Evolutionary conservation across 2,113 vertebrate genomes (phyloP).

Genomic region (Phoxinus phoxinus): DNA sequence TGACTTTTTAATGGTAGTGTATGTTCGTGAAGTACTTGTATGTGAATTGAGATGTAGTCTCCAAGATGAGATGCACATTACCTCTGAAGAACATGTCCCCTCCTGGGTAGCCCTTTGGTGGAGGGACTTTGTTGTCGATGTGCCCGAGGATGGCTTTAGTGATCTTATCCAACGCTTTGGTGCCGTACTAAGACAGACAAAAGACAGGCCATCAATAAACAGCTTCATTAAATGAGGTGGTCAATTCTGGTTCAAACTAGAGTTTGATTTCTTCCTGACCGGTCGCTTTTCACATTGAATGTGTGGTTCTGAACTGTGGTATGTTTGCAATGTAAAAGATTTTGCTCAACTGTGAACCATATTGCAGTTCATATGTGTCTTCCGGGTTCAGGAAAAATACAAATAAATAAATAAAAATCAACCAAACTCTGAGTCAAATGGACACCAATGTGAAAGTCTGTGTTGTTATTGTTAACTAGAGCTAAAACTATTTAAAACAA

Average conservation of each 20-base stretch:
- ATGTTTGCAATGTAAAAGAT: not conserved
- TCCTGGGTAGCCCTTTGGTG: constrained; percentile 85
- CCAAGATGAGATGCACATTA: constrained; percentile 55
- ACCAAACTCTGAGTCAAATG: not conserved
- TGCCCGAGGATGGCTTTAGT: constrained; percentile 90
- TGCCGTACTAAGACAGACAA: constrained; percentile 82
- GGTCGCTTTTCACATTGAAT: not conserved
- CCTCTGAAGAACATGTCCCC: constrained; percentile 89
- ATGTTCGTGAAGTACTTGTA: too few species aligned
- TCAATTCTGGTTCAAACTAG: not conserved
- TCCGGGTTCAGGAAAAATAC: not conserved
- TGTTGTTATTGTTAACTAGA: not conserved
- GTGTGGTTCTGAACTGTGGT: not conserved
- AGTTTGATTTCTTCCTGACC: not conserved
- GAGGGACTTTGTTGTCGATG: constrained; percentile 87
- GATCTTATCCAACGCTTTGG: constrained; percentile 89
- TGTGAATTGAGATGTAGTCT: too few species aligned
- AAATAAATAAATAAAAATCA: not conserved
- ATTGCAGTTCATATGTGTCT: not conserved
- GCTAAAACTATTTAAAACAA: not conserved
- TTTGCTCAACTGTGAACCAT: not conserved
- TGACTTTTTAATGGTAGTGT: too few species aligned
- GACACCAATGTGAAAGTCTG: not conserved
- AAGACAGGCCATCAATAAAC: not conserved
- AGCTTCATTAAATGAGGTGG: not conserved